phyloP scores from a whole-genome alignment of 2,797 vertebrate species.

The Oreochromis grahami region DNA sequence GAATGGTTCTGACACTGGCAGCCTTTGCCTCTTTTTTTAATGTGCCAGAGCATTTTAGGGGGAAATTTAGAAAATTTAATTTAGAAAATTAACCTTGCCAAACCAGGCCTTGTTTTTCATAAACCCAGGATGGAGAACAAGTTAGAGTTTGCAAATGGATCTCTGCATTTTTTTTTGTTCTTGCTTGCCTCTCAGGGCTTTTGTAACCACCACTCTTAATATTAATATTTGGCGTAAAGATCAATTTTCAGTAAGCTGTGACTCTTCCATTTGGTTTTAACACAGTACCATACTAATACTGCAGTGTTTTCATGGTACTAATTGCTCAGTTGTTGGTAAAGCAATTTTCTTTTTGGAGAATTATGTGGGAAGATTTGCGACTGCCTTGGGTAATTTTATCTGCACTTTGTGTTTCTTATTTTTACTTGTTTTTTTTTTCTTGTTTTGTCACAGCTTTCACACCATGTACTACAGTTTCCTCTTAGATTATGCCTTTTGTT shows the following conservation, averaged over 20 bases:
- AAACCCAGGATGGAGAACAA: background rate
- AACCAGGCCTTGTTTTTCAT: background rate
- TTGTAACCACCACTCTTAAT: background rate
- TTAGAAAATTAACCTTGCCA: background rate
- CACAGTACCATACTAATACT: slow-evolving; percentile 2
- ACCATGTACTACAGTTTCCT: slow-evolving; percentile 20
- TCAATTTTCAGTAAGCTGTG: slow-evolving; percentile 41
- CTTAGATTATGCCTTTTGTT: background rate
- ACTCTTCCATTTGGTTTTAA: slow-evolving; percentile 18
- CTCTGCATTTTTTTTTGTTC: background rate
- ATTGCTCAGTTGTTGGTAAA: slow-evolving; percentile 38
- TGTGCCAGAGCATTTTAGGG: background rate
- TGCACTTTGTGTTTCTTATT: slow-evolving; percentile 50
- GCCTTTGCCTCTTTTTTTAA: background rate
- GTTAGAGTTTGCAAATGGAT: background rate
- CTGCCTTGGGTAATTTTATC: slow-evolving; percentile 57
- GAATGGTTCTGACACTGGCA: background rate
- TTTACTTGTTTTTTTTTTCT: background rate
- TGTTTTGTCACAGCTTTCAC: background rate
- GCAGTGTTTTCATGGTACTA: slow-evolving; percentile 43
- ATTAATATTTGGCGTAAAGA: slow-evolving; percentile 21
- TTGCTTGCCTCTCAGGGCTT: background rate
- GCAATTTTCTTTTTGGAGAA: slow-evolving; percentile 35
- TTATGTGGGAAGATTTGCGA: slow-evolving; percentile 43
- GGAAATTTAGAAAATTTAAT: background rate